Conservation (phyloP, 92 coral and sea anemone genomes). For the Actinostola sp. region DNA sequence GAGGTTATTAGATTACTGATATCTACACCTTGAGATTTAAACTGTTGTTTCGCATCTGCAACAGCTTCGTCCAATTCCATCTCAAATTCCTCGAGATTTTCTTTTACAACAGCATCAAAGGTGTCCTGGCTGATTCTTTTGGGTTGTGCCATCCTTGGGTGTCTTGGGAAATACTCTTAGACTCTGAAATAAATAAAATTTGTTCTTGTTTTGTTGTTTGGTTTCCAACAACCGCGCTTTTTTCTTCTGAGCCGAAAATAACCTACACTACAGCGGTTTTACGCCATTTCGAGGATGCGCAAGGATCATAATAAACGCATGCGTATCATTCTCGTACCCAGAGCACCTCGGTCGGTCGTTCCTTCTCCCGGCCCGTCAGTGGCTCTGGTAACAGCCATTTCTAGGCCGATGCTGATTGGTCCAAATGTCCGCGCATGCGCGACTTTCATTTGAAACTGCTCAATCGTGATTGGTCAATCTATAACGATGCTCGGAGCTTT, state of each 20-base stretch:
- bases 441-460: too few species aligned
- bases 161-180: background rate
- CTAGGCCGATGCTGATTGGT: too few species aligned
- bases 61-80: conserved; percentile 83
- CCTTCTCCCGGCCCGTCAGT: too few species aligned
- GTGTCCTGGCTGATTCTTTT: conserved; percentile 79
- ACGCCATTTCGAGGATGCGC: conserved; percentile 3
- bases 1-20: conserved; percentile 73
- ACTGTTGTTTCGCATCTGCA: conserved; percentile 73
- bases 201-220: background rate
- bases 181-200: conserved; percentile 3
- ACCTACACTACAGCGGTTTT: conserved; percentile 3
- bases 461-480: too few species aligned
- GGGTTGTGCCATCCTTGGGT: conserved; percentile 58
- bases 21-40: conserved; percentile 86
- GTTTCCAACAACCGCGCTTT: conserved; percentile 32
- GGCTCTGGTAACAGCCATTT: too few species aligned
- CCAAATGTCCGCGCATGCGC: too few species aligned
- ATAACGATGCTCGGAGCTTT: too few species aligned
- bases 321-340: background rate
- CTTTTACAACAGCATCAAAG: conserved; percentile 80
- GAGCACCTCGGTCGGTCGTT: too few species aligned
- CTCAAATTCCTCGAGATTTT: conserved; percentile 86
- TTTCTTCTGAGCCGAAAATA: conserved; percentile 19
- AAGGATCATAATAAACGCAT: background rate